phyloP scores from a whole-genome alignment of 2,113 vertebrate genomes.

The Tachuris rubrigastra region DNA sequence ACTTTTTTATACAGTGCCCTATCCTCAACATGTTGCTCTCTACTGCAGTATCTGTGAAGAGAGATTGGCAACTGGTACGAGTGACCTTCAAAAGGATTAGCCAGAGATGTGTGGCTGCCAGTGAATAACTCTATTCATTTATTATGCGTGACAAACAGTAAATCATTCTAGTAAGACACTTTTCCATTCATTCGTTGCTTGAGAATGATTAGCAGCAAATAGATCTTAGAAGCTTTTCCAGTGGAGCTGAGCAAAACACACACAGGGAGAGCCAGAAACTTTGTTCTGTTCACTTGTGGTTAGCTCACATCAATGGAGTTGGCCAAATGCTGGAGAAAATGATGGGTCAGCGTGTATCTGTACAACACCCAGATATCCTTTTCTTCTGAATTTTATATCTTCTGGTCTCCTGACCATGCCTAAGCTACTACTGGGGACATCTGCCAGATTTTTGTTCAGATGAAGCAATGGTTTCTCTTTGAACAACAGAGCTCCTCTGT shows the following conservation, averaged over 20 bases:
- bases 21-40: not conserved
- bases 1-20: not conserved
- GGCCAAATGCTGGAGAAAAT: not conserved
- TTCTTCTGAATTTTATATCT: not conserved
- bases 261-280: not conserved
- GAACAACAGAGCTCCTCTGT: not conserved
- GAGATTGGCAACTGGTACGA: not conserved
- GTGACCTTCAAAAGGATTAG: conserved; percentile 18
- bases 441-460: not conserved
- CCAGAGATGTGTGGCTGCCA: conserved; percentile 4
- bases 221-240: not conserved
- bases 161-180: conserved; percentile 37
- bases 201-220: conserved; percentile 30
- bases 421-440: not conserved
- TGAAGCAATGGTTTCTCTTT: not conserved
- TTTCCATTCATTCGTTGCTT: conserved; percentile 26
- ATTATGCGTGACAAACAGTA: not conserved
- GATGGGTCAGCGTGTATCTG: not conserved
- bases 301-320: not conserved
- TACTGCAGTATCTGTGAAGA: not conserved
- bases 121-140: conserved; percentile 44
- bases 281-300: not conserved
- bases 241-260: not conserved
- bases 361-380: not conserved
- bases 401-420: not conserved